These are phyloP conservation scores for Plectrocnemia conspersa DNA, from an alignment of 1,140 invertebrate species.

Conservation along the genomic window DNA sequence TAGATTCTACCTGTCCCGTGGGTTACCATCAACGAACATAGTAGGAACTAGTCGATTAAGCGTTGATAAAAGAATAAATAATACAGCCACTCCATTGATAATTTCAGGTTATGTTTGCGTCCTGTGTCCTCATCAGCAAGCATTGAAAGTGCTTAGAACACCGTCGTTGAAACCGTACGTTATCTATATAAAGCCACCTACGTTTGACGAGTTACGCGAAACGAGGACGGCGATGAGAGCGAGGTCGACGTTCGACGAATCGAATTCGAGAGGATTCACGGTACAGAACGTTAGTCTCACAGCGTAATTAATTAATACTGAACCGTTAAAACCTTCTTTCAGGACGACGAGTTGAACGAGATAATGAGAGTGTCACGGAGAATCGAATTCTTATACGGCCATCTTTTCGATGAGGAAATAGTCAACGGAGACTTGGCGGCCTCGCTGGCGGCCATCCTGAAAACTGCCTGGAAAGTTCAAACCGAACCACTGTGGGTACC, in stretches of 20 bases:
- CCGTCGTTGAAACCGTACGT: slow-evolving; percentile 92
- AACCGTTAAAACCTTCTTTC: slow-evolving; percentile 36
- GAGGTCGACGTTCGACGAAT: slow-evolving; percentile 85
- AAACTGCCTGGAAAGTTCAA: slow-evolving; percentile 79
- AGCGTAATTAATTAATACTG: not conserved
- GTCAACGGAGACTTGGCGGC: slow-evolving; percentile 84
- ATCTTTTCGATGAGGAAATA: slow-evolving; percentile 91
- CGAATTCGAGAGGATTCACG: slow-evolving; percentile 82
- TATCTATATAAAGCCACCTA: slow-evolving; percentile 89
- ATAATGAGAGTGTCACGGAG: slow-evolving; percentile 82
- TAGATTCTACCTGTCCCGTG: no score
- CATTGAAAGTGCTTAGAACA: slow-evolving; percentile 85
- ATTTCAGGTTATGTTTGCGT: slow-evolving; percentile 70
- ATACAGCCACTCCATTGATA: not conserved
- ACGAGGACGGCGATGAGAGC: slow-evolving; percentile 76
- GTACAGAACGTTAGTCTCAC: slow-evolving; percentile 47
- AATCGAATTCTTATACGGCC: slow-evolving; percentile 91
- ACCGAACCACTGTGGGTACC: slow-evolving; percentile 96
- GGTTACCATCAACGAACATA: no score
- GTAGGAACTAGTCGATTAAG: no score
- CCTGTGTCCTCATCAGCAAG: slow-evolving; percentile 93
- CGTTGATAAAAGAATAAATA: no score
- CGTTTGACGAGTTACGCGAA: slow-evolving; percentile 77
- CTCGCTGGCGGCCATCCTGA: slow-evolving; percentile 82
- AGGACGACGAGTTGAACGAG: slow-evolving; percentile 92